Conservation (phyloP, 2,888 invertebrate species). For the Dolichomitus sp. region DNA sequence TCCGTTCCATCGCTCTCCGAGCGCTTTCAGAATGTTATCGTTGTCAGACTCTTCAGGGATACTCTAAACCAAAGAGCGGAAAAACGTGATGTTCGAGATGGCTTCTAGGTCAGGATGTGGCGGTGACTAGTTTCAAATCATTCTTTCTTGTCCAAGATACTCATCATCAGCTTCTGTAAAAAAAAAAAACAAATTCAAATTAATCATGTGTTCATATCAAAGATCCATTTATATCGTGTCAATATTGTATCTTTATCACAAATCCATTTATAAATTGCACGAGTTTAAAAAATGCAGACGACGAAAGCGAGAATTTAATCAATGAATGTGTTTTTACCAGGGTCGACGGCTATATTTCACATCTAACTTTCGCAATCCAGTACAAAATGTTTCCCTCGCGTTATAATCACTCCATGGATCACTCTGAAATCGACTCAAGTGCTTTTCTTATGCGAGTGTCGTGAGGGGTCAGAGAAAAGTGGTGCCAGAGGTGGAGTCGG, state of each 20-base stretch:
- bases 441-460: slow-evolving; percentile 62
- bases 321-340: slow-evolving; percentile 26
- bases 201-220: no score
- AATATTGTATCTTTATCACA: neutral
- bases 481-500: neutral
- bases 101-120: slow-evolving; percentile 2
- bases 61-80: slow-evolving; percentile 18
- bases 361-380: neutral
- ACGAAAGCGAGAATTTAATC: slow-evolving; percentile 30
- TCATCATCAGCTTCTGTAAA: slow-evolving; percentile 44
- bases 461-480: slow-evolving; percentile 12
- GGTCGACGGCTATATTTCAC: slow-evolving; percentile 12
- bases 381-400: slow-evolving; percentile 58
- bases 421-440: slow-evolving; percentile 62
- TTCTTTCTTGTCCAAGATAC: slow-evolving; percentile 16
- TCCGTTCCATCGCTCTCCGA: slow-evolving; percentile 65
- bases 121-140: slow-evolving; percentile 53
- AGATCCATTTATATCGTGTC: no score
- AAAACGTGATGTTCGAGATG: neutral
- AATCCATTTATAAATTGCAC: no score
- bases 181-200: neutral
- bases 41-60: slow-evolving; percentile 37
- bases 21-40: slow-evolving; percentile 42
- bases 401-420: slow-evolving; percentile 58
- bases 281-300: no score